A percentile compares a stretch with the other conserved stretches of the same genome.
These are phyloP conservation scores for Hydrotaea cyrtoneurina DNA, from an alignment of 2,888 invertebrate genomes.

Conservation along the genomic window DNA sequence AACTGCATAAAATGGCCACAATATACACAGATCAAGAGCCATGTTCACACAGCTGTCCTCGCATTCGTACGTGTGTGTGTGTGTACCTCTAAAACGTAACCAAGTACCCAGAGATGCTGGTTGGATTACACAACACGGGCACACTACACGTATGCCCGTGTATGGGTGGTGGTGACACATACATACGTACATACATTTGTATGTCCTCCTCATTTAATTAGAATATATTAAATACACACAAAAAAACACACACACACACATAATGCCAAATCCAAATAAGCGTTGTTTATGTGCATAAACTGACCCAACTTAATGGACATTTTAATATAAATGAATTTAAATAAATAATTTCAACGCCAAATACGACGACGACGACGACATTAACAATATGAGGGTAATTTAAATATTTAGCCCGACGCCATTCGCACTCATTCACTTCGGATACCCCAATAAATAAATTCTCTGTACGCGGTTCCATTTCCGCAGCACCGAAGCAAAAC, in stretches of 20 bases:
- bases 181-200: neutral
- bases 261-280: conserved; percentile 41
- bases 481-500: neutral
- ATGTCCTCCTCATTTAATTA: conserved; percentile 52
- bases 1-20: conserved; percentile 49
- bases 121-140: conserved; percentile 31
- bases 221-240: conserved; percentile 57
- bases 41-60: conserved; percentile 31
- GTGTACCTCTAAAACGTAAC: conserved; percentile 32
- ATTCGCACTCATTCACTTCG: neutral
- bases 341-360: conserved; percentile 53
- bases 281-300: conserved; percentile 36
- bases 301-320: conserved; percentile 24
- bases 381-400: conserved; percentile 18
- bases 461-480: neutral
- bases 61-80: neutral
- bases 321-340: conserved; percentile 58
- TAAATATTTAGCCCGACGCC: conserved; percentile 3
- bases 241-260: neutral
- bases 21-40: conserved; percentile 33
- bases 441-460: neutral
- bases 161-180: neutral
- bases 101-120: conserved; percentile 51
- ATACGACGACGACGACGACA: neutral
- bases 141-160: neutral